Conservation (phyloP, 2,888 invertebrate species). For the Philopedon plagiatum region DNA sequence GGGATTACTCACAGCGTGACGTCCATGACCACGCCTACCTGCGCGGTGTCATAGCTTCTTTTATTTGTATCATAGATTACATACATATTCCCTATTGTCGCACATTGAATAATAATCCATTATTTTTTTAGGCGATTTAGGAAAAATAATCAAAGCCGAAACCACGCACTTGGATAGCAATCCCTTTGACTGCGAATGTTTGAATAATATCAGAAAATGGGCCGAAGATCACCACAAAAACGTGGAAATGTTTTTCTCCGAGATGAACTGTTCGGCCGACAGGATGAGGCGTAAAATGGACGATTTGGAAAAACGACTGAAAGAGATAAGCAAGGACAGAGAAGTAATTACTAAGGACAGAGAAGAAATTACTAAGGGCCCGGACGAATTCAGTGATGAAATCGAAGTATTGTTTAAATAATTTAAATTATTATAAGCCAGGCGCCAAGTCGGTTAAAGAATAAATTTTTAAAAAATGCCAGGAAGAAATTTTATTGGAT, state of each 20-base stretch:
- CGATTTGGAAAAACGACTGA: constrained; percentile 54
- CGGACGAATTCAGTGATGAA: neutral
- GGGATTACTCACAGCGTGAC: no score
- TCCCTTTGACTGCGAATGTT: constrained; percentile 60
- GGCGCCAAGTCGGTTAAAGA: no score
- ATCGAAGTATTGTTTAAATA: constrained; percentile 33
- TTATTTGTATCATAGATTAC: no score
- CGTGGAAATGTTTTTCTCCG: constrained; percentile 55
- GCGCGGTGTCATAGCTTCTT: no score
- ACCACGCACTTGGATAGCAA: constrained; percentile 53
- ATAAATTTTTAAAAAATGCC: no score
- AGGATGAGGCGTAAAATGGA: constrained; percentile 55
- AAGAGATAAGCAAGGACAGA: constrained; percentile 49
- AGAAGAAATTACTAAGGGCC: constrained; percentile 23
- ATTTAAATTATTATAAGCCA: neutral
- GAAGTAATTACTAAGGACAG: no score
- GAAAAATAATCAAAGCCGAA: constrained; percentile 56
- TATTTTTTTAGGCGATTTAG: constrained; percentile 45
- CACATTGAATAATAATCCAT: neutral
- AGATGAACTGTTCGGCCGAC: constrained; percentile 57
- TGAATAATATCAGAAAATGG: constrained; percentile 58
- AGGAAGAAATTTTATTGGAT: no score
- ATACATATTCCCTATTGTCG: no score
- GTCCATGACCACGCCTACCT: no score
- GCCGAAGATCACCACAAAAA: constrained; percentile 52